phyloP scores from a whole-genome alignment of 2,888 invertebrate species.

The Nomada fabriciana region DNA sequence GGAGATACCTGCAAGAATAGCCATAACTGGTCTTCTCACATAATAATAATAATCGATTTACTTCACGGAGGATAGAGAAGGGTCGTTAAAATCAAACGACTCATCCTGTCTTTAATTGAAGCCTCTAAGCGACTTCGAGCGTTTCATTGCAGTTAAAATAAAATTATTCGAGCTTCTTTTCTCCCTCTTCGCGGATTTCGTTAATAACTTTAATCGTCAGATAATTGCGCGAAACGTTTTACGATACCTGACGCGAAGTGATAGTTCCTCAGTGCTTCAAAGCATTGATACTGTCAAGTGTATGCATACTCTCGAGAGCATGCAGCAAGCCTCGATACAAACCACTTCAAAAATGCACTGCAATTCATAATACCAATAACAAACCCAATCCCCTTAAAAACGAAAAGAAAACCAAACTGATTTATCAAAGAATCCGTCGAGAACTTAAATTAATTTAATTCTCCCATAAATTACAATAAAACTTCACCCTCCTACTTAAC shows the following conservation, averaged over 20 bases:
- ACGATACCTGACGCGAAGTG: not conserved
- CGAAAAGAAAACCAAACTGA: too few species aligned
- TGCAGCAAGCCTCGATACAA: too few species aligned
- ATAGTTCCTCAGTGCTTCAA: not conserved
- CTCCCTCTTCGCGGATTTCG: not conserved
- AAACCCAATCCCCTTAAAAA: too few species aligned
- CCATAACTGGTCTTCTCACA: constrained; percentile 7
- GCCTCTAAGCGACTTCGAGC: not conserved
- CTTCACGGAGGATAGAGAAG: not conserved
- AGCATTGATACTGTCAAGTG: too few species aligned
- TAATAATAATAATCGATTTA: constrained; percentile 13
- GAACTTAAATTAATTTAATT: too few species aligned
- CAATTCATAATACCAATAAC: too few species aligned
- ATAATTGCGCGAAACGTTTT: not conserved
- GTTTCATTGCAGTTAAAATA: not conserved
- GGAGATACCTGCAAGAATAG: not conserved
- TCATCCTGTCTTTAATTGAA: not conserved
- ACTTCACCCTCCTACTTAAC: too few species aligned
- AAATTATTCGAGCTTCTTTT: not conserved
- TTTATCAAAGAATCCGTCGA: too few species aligned
- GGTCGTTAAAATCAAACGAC: constrained; percentile 32
- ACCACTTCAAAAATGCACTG: too few species aligned
- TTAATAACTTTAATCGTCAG: not conserved
- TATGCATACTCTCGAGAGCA: too few species aligned
- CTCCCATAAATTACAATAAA: too few species aligned